Base-by-base conservation (phyloP, 2,888 invertebrate species). In the Drosophila peninsularis region DNA sequence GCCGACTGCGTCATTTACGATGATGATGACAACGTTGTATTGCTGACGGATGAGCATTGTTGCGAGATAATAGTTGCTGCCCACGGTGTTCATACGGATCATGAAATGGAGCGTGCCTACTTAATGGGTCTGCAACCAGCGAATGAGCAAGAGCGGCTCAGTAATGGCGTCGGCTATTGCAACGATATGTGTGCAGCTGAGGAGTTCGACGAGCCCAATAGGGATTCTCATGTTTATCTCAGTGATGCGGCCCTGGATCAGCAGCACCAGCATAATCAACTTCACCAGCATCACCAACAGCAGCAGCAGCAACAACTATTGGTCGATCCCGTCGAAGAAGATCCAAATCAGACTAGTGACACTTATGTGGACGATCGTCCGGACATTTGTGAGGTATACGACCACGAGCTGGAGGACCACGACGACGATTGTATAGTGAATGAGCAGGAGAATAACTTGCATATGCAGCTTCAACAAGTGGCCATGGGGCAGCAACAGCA, bases 381-480 rank as follows among this genome's bases (percentile, higher is more conserved):
- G 0, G 82, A 86, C 11, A 86, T 84, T 10, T 84, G 89, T 47
- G 71, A 83, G 39, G 83, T 88, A 5, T 83, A 65, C 30, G 87
- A 83, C 13, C 64, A 86, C 50, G 83, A 83, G 34, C 21, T 86
- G 6, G 87, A 88, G 54, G 89, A 83, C 0, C 78, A 86, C 1
- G 88, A 87, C 39, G 80, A 86, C 13, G 82, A 67, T 10, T 55
- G 58, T 34, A 45, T 30, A 21, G 60, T 56, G 3, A 69, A 52
- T 9, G 62, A 66, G n/a, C 68, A 62, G 10, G 67, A 57, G 9
- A 36, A 24, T 41, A 61, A 47, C 27, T 55, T 44, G 17, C 39
- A 52, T 37, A 44, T 64, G 41, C 52, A 57, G 27, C 30, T 71
- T n/a, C 62, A 71, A 21, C 56, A 73, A n/a, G 44, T 63, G 24